These are phyloP conservation scores for Sebastes itinus DNA, from an alignment of 2,797 vertebrate genomes.

Conservation along the genomic window DNA sequence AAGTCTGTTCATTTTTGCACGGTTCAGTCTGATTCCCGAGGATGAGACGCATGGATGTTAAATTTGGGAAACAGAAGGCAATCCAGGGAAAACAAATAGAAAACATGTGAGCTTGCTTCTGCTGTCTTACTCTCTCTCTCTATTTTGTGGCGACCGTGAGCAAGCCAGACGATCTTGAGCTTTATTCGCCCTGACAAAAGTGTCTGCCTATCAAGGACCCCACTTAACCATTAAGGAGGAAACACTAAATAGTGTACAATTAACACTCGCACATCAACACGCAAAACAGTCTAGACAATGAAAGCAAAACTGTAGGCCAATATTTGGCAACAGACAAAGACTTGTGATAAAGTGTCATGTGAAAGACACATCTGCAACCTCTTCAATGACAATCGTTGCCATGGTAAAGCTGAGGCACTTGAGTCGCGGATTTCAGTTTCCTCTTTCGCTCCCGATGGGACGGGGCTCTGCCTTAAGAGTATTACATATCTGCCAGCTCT, in stretches of 20 bases:
- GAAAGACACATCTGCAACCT: constrained; percentile 63
- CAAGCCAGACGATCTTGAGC: not conserved
- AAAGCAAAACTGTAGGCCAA: constrained; percentile 25
- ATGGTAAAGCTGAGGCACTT: constrained; percentile 45
- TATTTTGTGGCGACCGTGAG: not conserved
- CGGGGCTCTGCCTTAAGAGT: not conserved
- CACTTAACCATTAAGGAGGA: constrained; percentile 8
- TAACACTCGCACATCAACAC: constrained; percentile 29
- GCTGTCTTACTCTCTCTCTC: not conserved
- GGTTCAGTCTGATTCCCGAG: constrained; percentile 6
- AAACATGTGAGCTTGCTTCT: constrained; percentile 23
- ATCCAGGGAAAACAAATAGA: constrained; percentile 4
- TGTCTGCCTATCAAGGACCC: constrained; percentile 2
- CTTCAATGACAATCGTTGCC: constrained; percentile 53
- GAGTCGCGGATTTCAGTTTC: constrained; percentile 10
- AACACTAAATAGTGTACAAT: constrained; percentile 26
- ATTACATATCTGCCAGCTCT: not conserved
- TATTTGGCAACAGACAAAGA: constrained; percentile 54
- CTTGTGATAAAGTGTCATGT: constrained; percentile 20
- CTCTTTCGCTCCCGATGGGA: constrained; percentile 16
- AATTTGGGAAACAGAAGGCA: not conserved
- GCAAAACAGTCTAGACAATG: constrained; percentile 23
- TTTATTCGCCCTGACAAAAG: constrained; percentile 19
- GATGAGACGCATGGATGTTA: not conserved
- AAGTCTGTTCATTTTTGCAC: not conserved